Evolutionary conservation across 2,888 invertebrate species (phyloP).

Genomic region (Romanomermis culicivorax): DNA sequence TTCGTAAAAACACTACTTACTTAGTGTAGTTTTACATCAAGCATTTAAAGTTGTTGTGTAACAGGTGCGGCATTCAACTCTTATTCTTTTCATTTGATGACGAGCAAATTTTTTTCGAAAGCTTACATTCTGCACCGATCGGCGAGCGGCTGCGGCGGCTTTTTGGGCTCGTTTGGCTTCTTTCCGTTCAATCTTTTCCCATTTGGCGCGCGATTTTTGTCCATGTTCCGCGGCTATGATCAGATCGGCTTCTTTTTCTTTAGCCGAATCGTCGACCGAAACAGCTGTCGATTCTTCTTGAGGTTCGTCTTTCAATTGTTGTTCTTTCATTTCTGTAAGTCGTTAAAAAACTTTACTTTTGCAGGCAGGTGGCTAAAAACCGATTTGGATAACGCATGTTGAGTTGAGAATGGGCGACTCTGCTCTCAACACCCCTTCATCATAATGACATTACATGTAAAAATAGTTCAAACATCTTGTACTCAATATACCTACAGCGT

Average conservation of each 20-base stretch:
- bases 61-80: too few relatives aligned
- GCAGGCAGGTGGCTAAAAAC: not conserved
- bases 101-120: not conserved
- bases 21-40: too few relatives aligned
- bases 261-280: conserved; percentile 5
- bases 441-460: too few relatives aligned
- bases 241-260: conserved; percentile 15
- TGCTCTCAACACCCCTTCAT: not conserved
- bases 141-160: not conserved
- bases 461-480: too few relatives aligned
- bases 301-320: conserved; percentile 17
- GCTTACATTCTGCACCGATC: not conserved
- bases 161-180: conserved; percentile 29
- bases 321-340: conserved; percentile 8
- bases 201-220: conserved; percentile 27
- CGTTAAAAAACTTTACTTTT: not conserved
- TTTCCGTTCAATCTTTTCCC: conserved; percentile 28
- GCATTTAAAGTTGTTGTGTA: too few relatives aligned
- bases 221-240: conserved; percentile 24
- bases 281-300: conserved; percentile 19
- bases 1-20: too few relatives aligned
- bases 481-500: too few relatives aligned
- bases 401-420: not conserved
- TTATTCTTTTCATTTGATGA: too few relatives aligned
- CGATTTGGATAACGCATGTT: not conserved